These are phyloP conservation scores for Pollenia labialis DNA, from an alignment of 2,888 invertebrate genomes.

Conservation along the genomic window DNA sequence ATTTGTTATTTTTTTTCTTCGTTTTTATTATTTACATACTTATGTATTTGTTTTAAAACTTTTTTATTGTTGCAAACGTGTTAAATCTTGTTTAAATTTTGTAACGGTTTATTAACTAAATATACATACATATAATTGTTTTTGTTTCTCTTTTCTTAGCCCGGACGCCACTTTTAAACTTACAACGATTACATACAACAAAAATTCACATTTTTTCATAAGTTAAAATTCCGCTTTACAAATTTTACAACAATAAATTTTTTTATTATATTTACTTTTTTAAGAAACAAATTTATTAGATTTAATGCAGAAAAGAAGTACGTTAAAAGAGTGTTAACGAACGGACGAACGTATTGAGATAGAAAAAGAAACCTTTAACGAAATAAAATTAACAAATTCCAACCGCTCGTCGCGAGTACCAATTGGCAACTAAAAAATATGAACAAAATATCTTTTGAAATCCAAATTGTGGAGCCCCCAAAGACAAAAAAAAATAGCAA, in stretches of 20 bases:
- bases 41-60: background rate
- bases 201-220: background rate
- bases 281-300: no score
- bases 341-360: background rate
- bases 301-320: background rate
- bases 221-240: background rate
- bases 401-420: conserved; percentile 58
- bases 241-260: background rate
- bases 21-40: background rate
- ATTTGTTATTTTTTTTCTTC: background rate
- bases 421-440: conserved; percentile 58
- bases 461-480: background rate
- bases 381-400: conserved; percentile 10
- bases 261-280: background rate
- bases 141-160: no score
- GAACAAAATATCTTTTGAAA: background rate
- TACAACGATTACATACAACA: background rate
- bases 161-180: background rate
- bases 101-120: conserved; percentile 28
- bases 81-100: background rate
- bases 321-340: background rate
- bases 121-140: background rate
- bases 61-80: background rate
- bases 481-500: conserved; percentile 1
- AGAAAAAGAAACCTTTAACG: conserved; percentile 43